Conservation (phyloP, 2,113 vertebrate species). For the Actenoides lindsayi region DNA sequence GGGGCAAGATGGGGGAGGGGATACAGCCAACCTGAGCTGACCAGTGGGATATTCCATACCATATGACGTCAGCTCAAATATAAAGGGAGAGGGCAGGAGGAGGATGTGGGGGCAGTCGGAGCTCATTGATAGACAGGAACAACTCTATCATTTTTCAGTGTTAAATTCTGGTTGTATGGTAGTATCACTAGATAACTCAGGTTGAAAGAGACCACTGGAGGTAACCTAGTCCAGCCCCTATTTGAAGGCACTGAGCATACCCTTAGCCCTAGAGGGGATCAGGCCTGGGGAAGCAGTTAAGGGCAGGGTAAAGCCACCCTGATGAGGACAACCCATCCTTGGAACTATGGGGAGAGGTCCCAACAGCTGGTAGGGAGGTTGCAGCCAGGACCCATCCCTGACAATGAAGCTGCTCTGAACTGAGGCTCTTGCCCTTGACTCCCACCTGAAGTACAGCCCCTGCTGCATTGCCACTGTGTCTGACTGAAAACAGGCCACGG, state of each 20-base stretch:
- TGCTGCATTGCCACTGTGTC: neutral
- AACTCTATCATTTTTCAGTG: neutral
- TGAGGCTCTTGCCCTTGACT: neutral
- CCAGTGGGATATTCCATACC: no score
- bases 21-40: no score
- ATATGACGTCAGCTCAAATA: no score
- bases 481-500: neutral
- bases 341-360: neutral
- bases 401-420: neutral
- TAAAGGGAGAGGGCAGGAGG: no score
- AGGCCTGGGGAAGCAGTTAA: neutral
- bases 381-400: neutral
- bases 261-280: neutral
- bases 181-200: neutral
- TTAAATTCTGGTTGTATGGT: neutral
- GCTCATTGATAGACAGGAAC: neutral
- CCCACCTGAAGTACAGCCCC: neutral
- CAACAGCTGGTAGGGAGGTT: neutral
- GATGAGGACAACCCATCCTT: accelerated
- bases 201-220: neutral
- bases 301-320: neutral
- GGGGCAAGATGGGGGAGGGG: no score
- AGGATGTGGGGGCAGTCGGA: no score
- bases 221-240: neutral
- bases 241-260: accelerated